Conservation (phyloP, 2,113 vertebrate species). For the Cyanoderma ruficeps region DNA sequence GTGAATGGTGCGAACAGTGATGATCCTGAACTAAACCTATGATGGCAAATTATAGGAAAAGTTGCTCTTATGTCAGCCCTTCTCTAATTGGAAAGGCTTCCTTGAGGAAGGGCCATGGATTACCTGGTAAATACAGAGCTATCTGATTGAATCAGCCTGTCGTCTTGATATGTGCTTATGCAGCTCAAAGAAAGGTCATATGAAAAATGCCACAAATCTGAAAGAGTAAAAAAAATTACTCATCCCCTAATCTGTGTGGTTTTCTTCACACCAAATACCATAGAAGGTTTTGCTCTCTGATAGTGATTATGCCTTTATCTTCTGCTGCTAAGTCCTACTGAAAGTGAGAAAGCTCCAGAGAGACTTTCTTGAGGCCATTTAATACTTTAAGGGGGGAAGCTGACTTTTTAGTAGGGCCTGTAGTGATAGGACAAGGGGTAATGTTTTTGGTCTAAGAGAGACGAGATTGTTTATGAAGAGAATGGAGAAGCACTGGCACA, state of each 20-base stretch:
- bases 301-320: not conserved
- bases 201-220: not conserved
- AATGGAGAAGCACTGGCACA: not conserved
- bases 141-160: not conserved
- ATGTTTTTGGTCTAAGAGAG: not conserved
- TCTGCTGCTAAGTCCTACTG: not conserved
- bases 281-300: not conserved
- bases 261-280: not conserved
- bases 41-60: not conserved
- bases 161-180: not conserved
- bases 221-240: not conserved
- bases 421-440: not conserved
- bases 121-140: not conserved
- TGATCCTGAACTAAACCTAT: not conserved
- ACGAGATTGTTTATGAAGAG: not conserved
- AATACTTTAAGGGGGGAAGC: not conserved
- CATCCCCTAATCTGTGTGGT: accelerated
- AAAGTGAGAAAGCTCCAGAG: not conserved
- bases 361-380: not conserved
- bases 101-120: not conserved
- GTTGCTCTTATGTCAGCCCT: not conserved
- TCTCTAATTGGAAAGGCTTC: not conserved
- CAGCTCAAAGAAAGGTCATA: not conserved
- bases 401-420: not conserved
- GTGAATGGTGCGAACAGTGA: not conserved